Conservation (phyloP, 2,888 invertebrate genomes). For the Heteropelma amictum region DNA sequence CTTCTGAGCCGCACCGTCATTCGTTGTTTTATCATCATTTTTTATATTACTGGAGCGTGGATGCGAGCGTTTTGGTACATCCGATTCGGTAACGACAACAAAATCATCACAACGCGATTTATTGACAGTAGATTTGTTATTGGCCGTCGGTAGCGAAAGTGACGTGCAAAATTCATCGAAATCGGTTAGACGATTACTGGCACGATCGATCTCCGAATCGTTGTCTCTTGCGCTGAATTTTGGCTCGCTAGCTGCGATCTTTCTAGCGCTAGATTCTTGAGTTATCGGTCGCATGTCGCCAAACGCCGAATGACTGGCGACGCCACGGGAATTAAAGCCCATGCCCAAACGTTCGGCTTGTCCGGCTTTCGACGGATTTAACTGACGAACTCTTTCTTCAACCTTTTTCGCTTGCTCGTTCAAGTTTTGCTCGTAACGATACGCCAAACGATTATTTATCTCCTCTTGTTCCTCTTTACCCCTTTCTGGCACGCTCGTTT, state of each 20-base stretch:
- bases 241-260: slow-evolving; percentile 68
- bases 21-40: slow-evolving; percentile 61
- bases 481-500: slow-evolving; percentile 74
- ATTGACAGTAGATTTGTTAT: slow-evolving; percentile 58
- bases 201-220: slow-evolving; percentile 65
- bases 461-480: slow-evolving; percentile 85
- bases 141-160: slow-evolving; percentile 66
- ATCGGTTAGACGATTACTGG: slow-evolving; percentile 64
- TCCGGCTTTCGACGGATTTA: slow-evolving; percentile 90
- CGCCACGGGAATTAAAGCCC: slow-evolving; percentile 85
- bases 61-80: slow-evolving; percentile 66
- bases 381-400: slow-evolving; percentile 85
- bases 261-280: slow-evolving; percentile 83
- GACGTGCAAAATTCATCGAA: slow-evolving; percentile 78
- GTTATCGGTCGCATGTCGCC: slow-evolving; percentile 95
- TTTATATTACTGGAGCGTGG: slow-evolving; percentile 59
- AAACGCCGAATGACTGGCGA: slow-evolving; percentile 91
- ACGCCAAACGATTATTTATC: slow-evolving; percentile 85
- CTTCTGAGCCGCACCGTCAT: slow-evolving; percentile 90
- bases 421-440: slow-evolving; percentile 83
- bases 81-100: slow-evolving; percentile 75
- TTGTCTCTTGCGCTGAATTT: slow-evolving; percentile 60
- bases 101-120: slow-evolving; percentile 76
- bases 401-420: slow-evolving; percentile 84
- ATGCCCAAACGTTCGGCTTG: slow-evolving; percentile 96